Evolutionary conservation across 2,113 vertebrate genomes (phyloP), one percentile per base, ranked within the genome.

Genomic region (Octodon degus): DNA sequence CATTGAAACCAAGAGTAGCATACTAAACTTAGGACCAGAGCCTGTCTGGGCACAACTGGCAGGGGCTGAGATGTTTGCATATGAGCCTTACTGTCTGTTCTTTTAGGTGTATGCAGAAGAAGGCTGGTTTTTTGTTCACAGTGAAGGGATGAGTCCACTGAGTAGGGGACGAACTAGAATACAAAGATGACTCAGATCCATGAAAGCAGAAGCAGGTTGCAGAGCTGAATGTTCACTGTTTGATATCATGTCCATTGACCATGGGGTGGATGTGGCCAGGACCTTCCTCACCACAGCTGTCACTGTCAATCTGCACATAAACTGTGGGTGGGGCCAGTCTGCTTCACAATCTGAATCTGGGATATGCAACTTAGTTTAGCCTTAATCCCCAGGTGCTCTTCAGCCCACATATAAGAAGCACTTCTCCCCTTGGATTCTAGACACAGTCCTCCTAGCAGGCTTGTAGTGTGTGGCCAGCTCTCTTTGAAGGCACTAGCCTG

Each of bases 331-430:
- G 47, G 20, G 25, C 70, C 6, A 4, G 20, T 81, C n/a, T 93
- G 74, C 40, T 43, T 16, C 55, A 82, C 76, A n/a, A 37, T 25
- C 37, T 63, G 47, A 91, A 86, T 76, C 80, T 55, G 93, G 60
- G 76, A 50, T 87, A 84, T 87, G n/a, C n/a, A 81, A 43, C 2
- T 82, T 22, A 13, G 65, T 16, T 55, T 20, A 95, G 7, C 68
- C n/a, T 86, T 62, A 63, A 95, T 67, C 93, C n/a, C 82, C 67
- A 53, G 30, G 60, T 80, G 65, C 27, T 25, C 67, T 89, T 43
- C 60, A 58, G 47, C 14, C 40, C 88, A 62, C 60, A 79, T 86
- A 37, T 53, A 77, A 30, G 32, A 86, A 95, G 32, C 1, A 4
- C 55, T 84, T 81, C n/a, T 65, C 32, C 50, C 12, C 22, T 65